Percentiles rank a stretch among this genome's conserved stretches.
Conservation (phyloP, 2,113 vertebrate genomes). For the Nesogale talazaci region DNA sequence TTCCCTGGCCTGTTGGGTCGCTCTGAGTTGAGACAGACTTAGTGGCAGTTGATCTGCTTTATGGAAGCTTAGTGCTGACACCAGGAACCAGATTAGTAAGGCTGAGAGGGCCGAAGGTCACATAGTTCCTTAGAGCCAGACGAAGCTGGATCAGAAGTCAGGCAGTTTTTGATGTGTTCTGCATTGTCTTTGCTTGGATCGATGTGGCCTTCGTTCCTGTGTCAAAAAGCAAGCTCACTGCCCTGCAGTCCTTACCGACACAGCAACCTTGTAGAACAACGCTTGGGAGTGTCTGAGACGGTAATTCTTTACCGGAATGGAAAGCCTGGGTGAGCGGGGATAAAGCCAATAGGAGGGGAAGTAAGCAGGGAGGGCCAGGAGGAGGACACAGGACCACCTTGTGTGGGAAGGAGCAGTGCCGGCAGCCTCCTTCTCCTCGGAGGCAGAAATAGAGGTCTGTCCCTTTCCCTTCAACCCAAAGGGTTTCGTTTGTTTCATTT, state of each 20-base stretch:
- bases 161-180: no score
- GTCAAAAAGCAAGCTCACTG: background rate
- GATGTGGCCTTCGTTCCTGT: background rate
- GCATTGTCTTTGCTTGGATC: background rate
- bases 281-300: no score
- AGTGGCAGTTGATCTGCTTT: background rate
- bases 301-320: no score
- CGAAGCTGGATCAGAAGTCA: background rate
- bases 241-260: background rate
- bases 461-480: background rate
- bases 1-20: background rate
- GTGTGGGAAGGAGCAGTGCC: background rate
- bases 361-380: background rate
- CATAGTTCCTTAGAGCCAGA: background rate
- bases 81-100: background rate
- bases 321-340: background rate
- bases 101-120: background rate
- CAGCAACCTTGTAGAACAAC: no score
- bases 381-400: background rate
- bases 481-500: no score
- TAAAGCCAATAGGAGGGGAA: background rate
- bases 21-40: background rate
- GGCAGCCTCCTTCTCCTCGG: background rate
- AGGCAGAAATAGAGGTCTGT: background rate
- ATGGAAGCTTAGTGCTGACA: no score